Conservation (phyloP, 2,113 vertebrate species). For the Eulemur rufifrons region DNA sequence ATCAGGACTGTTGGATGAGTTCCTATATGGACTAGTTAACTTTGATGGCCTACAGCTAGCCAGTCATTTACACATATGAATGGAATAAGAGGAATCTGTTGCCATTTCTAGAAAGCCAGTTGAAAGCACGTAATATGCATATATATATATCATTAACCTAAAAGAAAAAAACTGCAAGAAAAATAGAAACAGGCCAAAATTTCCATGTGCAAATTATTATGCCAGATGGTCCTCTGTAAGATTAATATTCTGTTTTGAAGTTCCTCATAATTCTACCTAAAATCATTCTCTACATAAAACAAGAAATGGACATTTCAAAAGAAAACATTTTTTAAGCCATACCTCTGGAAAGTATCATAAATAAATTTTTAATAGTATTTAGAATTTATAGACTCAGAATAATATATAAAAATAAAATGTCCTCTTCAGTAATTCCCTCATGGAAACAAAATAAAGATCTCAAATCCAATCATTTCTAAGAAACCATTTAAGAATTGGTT, state of each 20-base stretch:
- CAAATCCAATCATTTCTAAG: not conserved
- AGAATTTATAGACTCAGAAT: constrained; percentile 50
- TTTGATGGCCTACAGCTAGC: not conserved
- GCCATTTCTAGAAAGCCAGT: constrained; percentile 2
- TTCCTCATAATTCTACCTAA: constrained; percentile 44
- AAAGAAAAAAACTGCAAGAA: constrained; percentile 34
- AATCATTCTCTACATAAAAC: constrained; percentile 48
- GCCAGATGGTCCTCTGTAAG: constrained; percentile 53
- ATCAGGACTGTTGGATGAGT: not conserved
- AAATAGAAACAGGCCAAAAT: constrained; percentile 47
- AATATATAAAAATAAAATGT: constrained; percentile 42
- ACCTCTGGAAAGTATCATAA: constrained; percentile 60
- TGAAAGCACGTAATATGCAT: constrained; percentile 6
- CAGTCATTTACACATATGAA: constrained; percentile 42
- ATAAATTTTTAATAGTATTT: constrained; percentile 50
- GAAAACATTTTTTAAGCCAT: constrained; percentile 42
- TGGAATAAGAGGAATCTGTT: not conserved
- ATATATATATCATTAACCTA: constrained; percentile 54
- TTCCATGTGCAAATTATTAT: constrained; percentile 53
- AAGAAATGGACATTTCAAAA: constrained; percentile 55
- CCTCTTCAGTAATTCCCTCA: constrained; percentile 30
- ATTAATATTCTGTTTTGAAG: constrained; percentile 60
- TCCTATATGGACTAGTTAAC: constrained; percentile 22
- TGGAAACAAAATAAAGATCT: constrained; percentile 43
- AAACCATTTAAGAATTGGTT: not conserved